Evolutionary conservation across 1,140 invertebrate genomes (phyloP).

Genomic region (Pachypeltis micranthus): DNA sequence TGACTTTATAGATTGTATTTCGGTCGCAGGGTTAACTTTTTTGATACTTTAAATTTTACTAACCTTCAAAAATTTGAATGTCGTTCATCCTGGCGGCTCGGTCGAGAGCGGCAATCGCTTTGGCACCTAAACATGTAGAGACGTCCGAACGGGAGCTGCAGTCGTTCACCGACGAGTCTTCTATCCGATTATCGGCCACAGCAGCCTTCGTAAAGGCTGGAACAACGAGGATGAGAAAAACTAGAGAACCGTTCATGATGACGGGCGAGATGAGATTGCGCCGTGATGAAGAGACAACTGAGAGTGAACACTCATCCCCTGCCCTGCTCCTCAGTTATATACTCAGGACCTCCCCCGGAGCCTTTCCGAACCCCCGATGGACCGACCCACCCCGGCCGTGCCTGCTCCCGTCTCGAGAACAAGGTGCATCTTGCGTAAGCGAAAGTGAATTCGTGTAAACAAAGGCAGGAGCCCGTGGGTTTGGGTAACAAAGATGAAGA

Average conservation of each 20-base stretch:
- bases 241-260: not conserved
- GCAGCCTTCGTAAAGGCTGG: not conserved
- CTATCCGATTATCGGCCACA: constrained; percentile 11
- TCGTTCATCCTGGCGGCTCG: constrained; percentile 43
- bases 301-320: constrained; percentile 5
- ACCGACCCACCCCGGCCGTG: not conserved
- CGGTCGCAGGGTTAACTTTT: too few species aligned
- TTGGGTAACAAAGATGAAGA: too few species aligned
- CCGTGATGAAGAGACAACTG: not conserved
- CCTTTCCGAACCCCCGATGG: too few species aligned
- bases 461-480: too few species aligned
- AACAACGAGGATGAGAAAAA: not conserved
- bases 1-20: too few species aligned
- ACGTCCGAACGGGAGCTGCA: constrained; percentile 30
- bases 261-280: not conserved
- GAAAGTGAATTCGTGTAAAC: constrained; percentile 1
- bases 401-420: not conserved
- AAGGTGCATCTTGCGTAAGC: constrained; percentile 7
- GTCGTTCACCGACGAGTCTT: not conserved
- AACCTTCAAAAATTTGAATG: constrained; percentile 32
- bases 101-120: constrained; percentile 41
- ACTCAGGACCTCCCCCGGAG: not conserved
- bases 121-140: constrained; percentile 44
- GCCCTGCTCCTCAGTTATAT: not conserved
- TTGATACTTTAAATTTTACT: too few species aligned